phyloP scores from a whole-genome alignment of 2,797 vertebrate genomes.

The Sebastes vulpes region DNA sequence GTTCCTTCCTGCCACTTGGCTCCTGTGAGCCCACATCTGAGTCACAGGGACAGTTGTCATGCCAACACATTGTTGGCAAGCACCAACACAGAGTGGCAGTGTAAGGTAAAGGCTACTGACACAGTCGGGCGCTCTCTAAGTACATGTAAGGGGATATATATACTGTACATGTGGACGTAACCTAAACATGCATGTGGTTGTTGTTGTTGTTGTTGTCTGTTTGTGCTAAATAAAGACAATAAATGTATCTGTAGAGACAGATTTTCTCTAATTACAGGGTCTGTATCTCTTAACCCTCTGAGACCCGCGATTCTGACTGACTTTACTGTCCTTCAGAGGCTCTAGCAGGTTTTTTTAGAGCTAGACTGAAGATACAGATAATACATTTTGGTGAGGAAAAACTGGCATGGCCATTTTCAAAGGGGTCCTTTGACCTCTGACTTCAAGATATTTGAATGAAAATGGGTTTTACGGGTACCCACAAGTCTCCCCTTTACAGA shows the following conservation, averaged over 20 bases:
- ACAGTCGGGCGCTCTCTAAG: background rate
- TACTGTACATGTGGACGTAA: background rate
- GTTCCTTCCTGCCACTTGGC: conserved; percentile 56
- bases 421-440: too few species aligned
- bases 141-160: background rate
- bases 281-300: background rate
- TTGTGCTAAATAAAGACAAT: background rate
- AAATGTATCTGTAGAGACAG: background rate
- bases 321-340: too few species aligned
- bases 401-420: too few species aligned
- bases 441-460: too few species aligned
- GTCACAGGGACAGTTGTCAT: conserved; percentile 58
- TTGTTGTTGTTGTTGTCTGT: conserved; percentile 7
- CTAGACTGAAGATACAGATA: too few species aligned
- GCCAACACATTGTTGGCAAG: conserved; percentile 54
- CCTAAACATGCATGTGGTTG: background rate
- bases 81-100: conserved; percentile 28
- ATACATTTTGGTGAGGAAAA: too few species aligned
- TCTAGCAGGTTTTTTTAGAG: too few species aligned
- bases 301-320: too few species aligned
- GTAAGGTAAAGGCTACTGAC: conserved; percentile 22
- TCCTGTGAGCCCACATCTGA: conserved; percentile 55
- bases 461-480: too few species aligned
- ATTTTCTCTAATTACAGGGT: background rate
- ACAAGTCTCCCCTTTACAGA: too few species aligned